phyloP scores from a whole-genome alignment of 2,113 vertebrate genomes.

The Micromys minutus region DNA sequence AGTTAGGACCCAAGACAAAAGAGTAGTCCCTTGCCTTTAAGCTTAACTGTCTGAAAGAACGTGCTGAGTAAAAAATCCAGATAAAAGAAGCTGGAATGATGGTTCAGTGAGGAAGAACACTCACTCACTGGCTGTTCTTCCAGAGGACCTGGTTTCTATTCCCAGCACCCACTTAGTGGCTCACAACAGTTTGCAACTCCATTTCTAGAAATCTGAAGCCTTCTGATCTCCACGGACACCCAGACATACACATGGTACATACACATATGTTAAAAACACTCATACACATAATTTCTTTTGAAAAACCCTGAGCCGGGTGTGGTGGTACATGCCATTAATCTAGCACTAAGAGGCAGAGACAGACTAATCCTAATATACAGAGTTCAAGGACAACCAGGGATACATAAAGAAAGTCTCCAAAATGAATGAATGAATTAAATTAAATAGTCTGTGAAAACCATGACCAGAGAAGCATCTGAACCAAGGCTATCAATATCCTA shows the following conservation, averaged over 20 bases:
- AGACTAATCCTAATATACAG: background rate
- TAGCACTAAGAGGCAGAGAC: background rate
- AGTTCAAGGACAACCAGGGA: background rate
- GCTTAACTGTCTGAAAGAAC: background rate
- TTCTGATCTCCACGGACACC: background rate
- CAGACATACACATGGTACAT: background rate
- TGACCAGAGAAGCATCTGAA: background rate
- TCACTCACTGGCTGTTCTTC: background rate
- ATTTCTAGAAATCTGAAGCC: background rate
- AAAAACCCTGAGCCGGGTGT: background rate
- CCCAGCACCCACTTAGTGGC: background rate
- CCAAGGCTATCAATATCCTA: background rate
- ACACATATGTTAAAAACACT: background rate
- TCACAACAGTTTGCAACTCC: background rate
- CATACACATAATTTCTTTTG: background rate
- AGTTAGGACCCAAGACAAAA: background rate
- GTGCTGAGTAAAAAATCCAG: background rate
- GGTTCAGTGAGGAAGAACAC: background rate
- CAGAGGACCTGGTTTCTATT: background rate
- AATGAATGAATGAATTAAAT: background rate
- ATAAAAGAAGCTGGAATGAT: background rate
- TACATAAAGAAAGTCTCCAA: background rate
- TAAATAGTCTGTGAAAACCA: background rate
- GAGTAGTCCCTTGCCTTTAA: background rate
- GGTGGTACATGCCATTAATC: background rate